A percentile compares a stretch with the other conserved stretches of the same genome.
phyloP scores from a whole-genome alignment of 37 sponge, comb jelly and placozoan genomes.

The Cliona cf. orientalis region DNA sequence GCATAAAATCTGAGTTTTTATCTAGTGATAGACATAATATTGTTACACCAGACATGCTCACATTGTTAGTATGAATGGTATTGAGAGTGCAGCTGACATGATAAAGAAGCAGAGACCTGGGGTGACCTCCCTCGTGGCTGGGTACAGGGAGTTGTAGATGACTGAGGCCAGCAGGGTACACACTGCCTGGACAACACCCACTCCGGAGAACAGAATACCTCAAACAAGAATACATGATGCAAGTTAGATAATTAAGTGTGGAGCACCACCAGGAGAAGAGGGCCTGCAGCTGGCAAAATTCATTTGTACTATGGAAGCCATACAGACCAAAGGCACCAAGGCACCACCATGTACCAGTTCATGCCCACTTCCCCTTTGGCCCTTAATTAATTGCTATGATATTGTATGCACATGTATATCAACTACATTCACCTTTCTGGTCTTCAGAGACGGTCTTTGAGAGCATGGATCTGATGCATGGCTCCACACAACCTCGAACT shows the following conservation, averaged over 20 bases:
- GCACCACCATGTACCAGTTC: neutral
- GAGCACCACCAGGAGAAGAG: no score
- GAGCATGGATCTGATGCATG: conserved; percentile 75
- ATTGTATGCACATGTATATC: neutral
- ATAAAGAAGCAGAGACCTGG: conserved; percentile 79
- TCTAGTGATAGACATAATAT: neutral
- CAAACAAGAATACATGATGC: no score
- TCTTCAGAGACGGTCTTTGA: conserved; percentile 60
- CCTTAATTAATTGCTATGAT: no score
- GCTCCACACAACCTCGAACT: conserved; percentile 76
- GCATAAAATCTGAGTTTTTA: no score
- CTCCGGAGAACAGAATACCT: conserved; percentile 81
- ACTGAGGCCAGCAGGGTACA: conserved; percentile 73
- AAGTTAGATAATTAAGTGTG: neutral
- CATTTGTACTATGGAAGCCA: no score
- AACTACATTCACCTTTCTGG: conserved; percentile 59
- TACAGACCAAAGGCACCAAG: neutral
- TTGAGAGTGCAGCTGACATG: conserved; percentile 64
- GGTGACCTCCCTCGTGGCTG: conserved; percentile 33
- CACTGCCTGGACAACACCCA: conserved; percentile 52
- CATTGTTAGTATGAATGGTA: conserved; percentile 56
- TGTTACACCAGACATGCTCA: conserved; percentile 4
- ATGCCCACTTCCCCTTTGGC: no score
- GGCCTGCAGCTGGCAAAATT: no score
- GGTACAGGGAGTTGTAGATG: conserved; percentile 79